Conservation (phyloP, 2,113 vertebrate species). For the Clarias macrocephalus region DNA sequence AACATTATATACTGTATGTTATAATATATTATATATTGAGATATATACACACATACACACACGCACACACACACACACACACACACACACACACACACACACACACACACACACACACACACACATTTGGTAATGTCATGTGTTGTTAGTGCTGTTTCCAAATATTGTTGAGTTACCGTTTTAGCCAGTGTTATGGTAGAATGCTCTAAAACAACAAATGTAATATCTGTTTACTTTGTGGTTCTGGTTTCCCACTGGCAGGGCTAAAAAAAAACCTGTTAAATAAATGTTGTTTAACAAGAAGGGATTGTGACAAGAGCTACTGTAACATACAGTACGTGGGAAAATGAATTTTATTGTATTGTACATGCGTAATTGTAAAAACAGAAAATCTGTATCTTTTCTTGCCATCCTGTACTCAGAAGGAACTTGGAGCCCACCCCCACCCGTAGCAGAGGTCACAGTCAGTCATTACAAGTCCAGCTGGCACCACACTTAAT, state of each 20-base stretch:
- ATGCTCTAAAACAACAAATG: neutral
- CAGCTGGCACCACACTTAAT: conserved; percentile 52
- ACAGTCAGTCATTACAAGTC: neutral
- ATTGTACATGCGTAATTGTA: neutral
- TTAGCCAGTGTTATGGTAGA: no score
- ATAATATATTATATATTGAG: no score
- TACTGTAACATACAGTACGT: neutral
- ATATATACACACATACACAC: no score
- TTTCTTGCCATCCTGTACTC: conserved; percentile 2
- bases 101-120: no score
- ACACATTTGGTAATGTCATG: no score
- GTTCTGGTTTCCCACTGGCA: neutral
- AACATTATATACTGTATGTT: no score
- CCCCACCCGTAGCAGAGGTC: neutral
- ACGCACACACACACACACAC: no score
- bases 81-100: no score
- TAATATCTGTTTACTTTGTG: neutral
- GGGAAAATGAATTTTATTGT: neutral
- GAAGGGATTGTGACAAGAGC: neutral
- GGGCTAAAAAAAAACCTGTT: neutral
- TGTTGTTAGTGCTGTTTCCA: no score
- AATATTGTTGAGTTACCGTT: no score
- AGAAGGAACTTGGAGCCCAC: neutral
- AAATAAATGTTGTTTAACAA: neutral
- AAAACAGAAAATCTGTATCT: neutral